These are phyloP conservation scores for Amphiprion ocellaris DNA, from an alignment of 2,113 vertebrate species.

Conservation along the genomic window DNA sequence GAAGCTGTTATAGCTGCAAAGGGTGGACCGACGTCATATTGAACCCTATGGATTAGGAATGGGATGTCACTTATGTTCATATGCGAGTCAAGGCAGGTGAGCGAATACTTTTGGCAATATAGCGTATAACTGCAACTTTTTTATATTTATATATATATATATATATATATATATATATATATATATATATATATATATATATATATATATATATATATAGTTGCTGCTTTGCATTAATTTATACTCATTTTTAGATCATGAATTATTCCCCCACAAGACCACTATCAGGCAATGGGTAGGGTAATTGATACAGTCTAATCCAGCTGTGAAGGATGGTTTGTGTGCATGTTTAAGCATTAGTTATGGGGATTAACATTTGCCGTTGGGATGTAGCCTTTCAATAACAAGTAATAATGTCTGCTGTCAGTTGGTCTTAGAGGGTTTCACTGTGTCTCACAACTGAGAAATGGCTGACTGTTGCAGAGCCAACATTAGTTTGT, in stretches of 20 bases:
- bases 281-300: slow-evolving; percentile 21
- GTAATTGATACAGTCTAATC: slow-evolving; percentile 60
- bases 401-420: slow-evolving; percentile 17
- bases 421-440: slow-evolving; percentile 27
- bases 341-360: slow-evolving; percentile 58
- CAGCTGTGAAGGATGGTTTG: slow-evolving; percentile 54
- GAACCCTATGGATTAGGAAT: no score
- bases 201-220: no score
- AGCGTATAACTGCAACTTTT: no score
- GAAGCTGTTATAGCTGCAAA: no score
- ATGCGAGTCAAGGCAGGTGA: no score
- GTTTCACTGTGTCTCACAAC: slow-evolving; percentile 9
- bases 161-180: no score
- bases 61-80: no score
- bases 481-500: not conserved
- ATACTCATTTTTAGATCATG: slow-evolving; percentile 44
- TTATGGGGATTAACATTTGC: slow-evolving; percentile 59
- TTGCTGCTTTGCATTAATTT: slow-evolving; percentile 25
- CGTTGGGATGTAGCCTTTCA: slow-evolving; percentile 24
- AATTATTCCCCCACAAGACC: slow-evolving; percentile 46
- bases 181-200: no score
- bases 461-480: not conserved
- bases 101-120: no score
- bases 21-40: no score
- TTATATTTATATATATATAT: no score